Percentiles rank a stretch among this genome's conserved stretches.
phyloP scores from a whole-genome alignment of 2,113 vertebrate species.

The Syrrhaptes paradoxus region DNA sequence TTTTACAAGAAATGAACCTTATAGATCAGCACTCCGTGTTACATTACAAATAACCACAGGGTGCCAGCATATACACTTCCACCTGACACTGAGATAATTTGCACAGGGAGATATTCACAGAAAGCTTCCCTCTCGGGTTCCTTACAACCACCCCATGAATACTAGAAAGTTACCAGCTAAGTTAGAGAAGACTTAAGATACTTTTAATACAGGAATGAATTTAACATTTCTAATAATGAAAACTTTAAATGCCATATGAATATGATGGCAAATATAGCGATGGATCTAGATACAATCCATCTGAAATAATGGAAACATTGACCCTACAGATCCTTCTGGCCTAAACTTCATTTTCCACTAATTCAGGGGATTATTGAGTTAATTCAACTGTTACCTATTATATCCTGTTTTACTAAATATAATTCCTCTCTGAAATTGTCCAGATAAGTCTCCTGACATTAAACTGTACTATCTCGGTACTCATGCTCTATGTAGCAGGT shows the following conservation, averaged over 20 bases:
- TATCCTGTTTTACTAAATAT: not conserved
- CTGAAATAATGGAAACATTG: not conserved
- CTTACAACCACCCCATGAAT: not conserved
- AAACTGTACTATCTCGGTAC: not conserved
- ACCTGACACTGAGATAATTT: not conserved
- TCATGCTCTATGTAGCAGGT: not conserved
- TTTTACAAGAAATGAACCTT: not conserved
- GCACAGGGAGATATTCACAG: not conserved
- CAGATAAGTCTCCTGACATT: not conserved
- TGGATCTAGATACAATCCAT: not conserved
- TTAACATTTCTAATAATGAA: not conserved
- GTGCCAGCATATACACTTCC: not conserved
- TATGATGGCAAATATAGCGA: not conserved
- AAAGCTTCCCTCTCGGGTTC: not conserved
- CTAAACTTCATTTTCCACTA: not conserved
- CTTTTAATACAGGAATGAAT: not conserved
- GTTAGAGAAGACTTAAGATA: not conserved
- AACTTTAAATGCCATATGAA: not conserved
- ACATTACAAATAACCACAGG: not conserved
- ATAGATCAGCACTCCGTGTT: not conserved
- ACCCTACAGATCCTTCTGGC: not conserved
- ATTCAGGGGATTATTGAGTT: not conserved
- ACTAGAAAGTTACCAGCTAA: not conserved
- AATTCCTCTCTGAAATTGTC: not conserved
- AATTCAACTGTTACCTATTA: not conserved